Conservation (phyloP, 2,888 invertebrate species). For the Hermaeophaga mercurialis region DNA sequence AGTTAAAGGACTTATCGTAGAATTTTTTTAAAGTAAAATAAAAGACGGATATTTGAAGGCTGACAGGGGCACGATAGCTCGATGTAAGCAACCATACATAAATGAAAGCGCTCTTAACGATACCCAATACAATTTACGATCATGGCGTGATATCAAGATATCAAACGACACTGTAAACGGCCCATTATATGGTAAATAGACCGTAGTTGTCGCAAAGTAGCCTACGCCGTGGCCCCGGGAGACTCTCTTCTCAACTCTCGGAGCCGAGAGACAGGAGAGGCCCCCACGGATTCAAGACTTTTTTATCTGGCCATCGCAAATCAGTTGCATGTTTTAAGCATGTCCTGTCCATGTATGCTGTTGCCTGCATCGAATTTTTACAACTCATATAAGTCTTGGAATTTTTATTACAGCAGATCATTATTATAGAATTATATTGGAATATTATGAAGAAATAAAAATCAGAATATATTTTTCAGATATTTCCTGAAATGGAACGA, state of each 20-base stretch:
- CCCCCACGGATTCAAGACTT: slow-evolving; percentile 35
- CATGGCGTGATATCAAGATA: slow-evolving; percentile 50
- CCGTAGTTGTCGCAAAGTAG: slow-evolving; percentile 41
- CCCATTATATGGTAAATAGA: slow-evolving; percentile 49
- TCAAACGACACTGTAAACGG: slow-evolving; percentile 43
- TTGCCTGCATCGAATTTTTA: slow-evolving; percentile 7
- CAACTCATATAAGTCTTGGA: slow-evolving; percentile 2
- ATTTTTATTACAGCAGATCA: too few species aligned
- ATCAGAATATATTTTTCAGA: too few species aligned
- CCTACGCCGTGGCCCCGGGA: slow-evolving; percentile 36
- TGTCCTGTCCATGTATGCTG: slow-evolving; percentile 37
- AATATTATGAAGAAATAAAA: too few species aligned
- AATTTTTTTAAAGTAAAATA: too few species aligned
- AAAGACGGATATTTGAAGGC: too few species aligned
- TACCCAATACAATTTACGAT: slow-evolving; percentile 41
- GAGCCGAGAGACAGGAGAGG: slow-evolving; percentile 11
- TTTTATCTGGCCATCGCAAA: slow-evolving; percentile 45
- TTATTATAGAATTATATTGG: too few species aligned
- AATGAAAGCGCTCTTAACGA: slow-evolving; percentile 12
- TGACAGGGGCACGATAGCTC: too few species aligned
- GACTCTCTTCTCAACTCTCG: slow-evolving; percentile 16
- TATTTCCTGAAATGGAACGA: too few species aligned
- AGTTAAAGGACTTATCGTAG: too few species aligned
- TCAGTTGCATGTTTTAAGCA: slow-evolving; percentile 45
- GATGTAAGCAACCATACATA: too few species aligned